Evolutionary conservation across 2,113 vertebrate genomes (phyloP), one percentile per base, ranked within the genome.

Genomic region (Hucho hucho): DNA sequence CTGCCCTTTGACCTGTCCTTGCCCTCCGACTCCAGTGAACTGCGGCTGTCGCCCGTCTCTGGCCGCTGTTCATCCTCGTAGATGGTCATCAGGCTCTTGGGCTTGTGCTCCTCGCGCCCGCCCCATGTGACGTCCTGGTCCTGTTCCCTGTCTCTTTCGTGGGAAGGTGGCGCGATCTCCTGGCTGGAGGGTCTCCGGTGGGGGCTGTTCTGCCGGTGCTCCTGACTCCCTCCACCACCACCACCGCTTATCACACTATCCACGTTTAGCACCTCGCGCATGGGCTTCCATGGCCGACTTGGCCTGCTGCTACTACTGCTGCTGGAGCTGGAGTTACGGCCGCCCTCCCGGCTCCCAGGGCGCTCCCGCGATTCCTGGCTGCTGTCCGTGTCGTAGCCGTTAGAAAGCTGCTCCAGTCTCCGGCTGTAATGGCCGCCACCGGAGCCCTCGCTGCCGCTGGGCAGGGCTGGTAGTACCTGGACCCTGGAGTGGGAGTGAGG

Each of bases 11-110:
- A 81, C 81, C 93, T 91, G 47, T 92, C 92, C 75, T 88, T 91
- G 47, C 94, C 89, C 2, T 93, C 92, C 0, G 94, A 95, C 70
- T 97, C 97, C 79, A 96, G 86, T 0, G 95, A 97, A 79, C 92
- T 95, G 58, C 92, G 89, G 84, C 95, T 96, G 76, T 95, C 95
- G 0, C 94, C 94, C 0, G 76, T 90, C 73, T 95, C 96, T 1
- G 94, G 94, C 82, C 92, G 94, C 43, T 91, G 91, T 87, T 98
- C 98, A 16, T 98, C 96, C 89, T 99, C 98, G n/a, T 97, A 98
- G 64, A 99, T 99, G 49, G 98, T 98, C 95, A 96, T 94, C 61
- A 99, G 90, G 69, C 92, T 91, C 85, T 96, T 96, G 16, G 93
- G 94, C 82, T 93, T 93, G n/a, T 88, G 88, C 20, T 90, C 95